Base-by-base conservation (phyloP, 2,888 invertebrate genomes). In the Magallana nippona region DNA sequence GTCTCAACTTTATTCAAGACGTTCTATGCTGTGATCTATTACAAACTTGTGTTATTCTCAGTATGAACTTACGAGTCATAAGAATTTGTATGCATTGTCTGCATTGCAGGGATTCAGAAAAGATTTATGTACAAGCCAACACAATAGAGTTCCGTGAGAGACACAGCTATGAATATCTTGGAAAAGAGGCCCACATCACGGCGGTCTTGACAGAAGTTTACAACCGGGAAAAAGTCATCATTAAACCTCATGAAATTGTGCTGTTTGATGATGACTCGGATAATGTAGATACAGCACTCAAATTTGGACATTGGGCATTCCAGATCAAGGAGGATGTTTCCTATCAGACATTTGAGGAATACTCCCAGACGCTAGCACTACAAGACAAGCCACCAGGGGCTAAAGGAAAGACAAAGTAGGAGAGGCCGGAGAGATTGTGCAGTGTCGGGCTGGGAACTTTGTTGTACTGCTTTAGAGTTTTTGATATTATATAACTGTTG, bases 111-210 rank as follows among this genome's bases (percentile, higher is more conserved):
- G 86, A 92, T 79, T 91, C 90, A 22, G 89, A 88, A 22, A 88
- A 86, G 80, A 90, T 93, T 13, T 85, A 92, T 19, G 90, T 93
- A 19, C 91, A 92, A 83, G 92, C 90, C 13, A 93, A 91, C 83
- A 91, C 92, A 15, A 82, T 89, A 44, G 91, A 92, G 22, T 92
- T 92, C 84, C 44, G 90, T 56, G 90, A 89, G 82, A 90, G 89
- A 60, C 89, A 90, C 83, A 86, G 88, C 82, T 79, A 88, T 81
- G 88, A 89, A 78, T 87, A 89, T 71, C 87, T 90, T 13, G 92
- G 92, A 1, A 92, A 92, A 77, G 90, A 92, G 81, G 92, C 92
- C 79, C 92, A 92, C 83, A 90, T 92, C 44, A 88, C 92, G 1
- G 88, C 89, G 82, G 90, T 92, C 44, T 83, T 91, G 10, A 92